Conservation (phyloP, 2,888 invertebrate genomes). For the Mechanitis mazaeus region DNA sequence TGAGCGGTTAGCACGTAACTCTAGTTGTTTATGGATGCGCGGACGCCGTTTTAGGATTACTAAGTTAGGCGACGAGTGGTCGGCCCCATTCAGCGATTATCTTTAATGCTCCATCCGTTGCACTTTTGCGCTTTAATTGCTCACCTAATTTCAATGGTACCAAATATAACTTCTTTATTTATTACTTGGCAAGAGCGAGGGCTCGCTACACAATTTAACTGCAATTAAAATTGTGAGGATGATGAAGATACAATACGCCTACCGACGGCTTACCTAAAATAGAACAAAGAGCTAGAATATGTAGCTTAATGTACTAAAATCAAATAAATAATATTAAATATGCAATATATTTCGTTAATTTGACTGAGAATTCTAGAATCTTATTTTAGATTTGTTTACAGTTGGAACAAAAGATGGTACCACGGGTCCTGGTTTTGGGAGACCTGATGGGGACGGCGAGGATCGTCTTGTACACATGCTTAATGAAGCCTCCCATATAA, state of each 20-base stretch:
- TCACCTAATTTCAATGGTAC: slow-evolving; percentile 74
- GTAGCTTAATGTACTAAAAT: not conserved
- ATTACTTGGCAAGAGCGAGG: slow-evolving; percentile 68
- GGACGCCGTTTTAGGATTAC: slow-evolving; percentile 68
- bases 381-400: slow-evolving; percentile 39
- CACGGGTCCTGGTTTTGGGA: slow-evolving; percentile 84
- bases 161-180: slow-evolving; percentile 71
- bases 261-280: slow-evolving; percentile 31
- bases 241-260: slow-evolving; percentile 39
- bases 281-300: slow-evolving; percentile 21
- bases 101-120: slow-evolving; percentile 60
- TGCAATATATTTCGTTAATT: not conserved
- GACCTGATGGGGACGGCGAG: slow-evolving; percentile 87
- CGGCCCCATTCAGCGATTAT: slow-evolving; percentile 69
- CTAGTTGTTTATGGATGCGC: slow-evolving; percentile 66
- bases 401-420: slow-evolving; percentile 88
- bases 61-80: slow-evolving; percentile 69
- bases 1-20: slow-evolving; percentile 67
- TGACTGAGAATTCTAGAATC: not conserved
- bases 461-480: slow-evolving; percentile 96
- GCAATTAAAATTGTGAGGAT: slow-evolving; percentile 63
- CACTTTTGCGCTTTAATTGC: slow-evolving; percentile 59
- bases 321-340: not conserved
- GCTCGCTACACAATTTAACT: slow-evolving; percentile 57
- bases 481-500: slow-evolving; percentile 93